These are phyloP conservation scores for Brassicogethes aeneus DNA, from an alignment of 2,888 invertebrate species.

Conservation along the genomic window DNA sequence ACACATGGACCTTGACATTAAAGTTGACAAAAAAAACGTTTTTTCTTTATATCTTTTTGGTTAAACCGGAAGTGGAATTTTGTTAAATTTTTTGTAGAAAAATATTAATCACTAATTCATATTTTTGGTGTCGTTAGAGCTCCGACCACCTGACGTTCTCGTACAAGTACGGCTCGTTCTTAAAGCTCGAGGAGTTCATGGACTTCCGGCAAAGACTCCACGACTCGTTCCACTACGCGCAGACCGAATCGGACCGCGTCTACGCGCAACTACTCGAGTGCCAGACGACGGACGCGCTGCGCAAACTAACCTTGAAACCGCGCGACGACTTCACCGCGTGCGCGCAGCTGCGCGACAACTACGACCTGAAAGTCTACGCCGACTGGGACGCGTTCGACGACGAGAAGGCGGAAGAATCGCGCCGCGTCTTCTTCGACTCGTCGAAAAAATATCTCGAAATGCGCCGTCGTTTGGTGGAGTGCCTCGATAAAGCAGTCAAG, in stretches of 20 bases:
- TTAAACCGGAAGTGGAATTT: too few species aligned
- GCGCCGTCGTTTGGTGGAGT: slow-evolving; percentile 25
- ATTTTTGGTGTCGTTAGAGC: slow-evolving; percentile 52
- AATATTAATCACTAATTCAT: too few species aligned
- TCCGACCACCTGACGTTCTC: slow-evolving; percentile 85
- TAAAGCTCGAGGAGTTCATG: slow-evolving; percentile 84
- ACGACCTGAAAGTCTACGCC: slow-evolving; percentile 63
- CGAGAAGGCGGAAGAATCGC: slow-evolving; percentile 31
- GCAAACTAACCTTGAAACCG: slow-evolving; percentile 45
- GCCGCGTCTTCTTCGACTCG: slow-evolving; percentile 23
- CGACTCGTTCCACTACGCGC: slow-evolving; percentile 70
- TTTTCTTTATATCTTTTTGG: too few species aligned
- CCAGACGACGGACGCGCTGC: slow-evolving; percentile 45
- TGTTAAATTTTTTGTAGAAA: too few species aligned
- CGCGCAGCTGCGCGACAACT: slow-evolving; percentile 60
- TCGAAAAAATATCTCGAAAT: slow-evolving; percentile 20
- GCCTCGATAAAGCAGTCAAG: not conserved
- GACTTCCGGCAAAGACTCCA: slow-evolving; percentile 73
- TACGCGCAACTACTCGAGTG: slow-evolving; percentile 57
- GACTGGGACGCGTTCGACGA: slow-evolving; percentile 55
- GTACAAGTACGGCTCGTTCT: slow-evolving; percentile 91
- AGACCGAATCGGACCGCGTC: slow-evolving; percentile 56
- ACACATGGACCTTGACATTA: too few species aligned
- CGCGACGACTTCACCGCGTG: slow-evolving; percentile 52
- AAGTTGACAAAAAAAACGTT: too few species aligned